phyloP scores from a whole-genome alignment of 2,113 vertebrate species.

The Daubentonia madagascariensis region DNA sequence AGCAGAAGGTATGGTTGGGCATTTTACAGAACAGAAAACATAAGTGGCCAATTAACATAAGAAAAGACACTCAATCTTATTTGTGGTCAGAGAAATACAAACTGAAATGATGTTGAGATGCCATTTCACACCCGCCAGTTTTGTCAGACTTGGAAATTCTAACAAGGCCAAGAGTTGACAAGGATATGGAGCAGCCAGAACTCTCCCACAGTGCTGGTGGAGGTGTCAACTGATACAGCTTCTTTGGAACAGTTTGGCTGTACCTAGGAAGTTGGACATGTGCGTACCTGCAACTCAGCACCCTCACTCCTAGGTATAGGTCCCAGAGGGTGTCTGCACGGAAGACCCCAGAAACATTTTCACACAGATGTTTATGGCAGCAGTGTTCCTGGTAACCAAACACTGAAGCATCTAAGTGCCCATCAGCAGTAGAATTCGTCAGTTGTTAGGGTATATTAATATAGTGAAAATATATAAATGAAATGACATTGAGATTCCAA shows the following conservation, averaged over 20 bases:
- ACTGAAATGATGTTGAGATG: background rate
- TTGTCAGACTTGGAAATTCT: background rate
- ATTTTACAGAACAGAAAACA: background rate
- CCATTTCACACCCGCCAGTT: background rate
- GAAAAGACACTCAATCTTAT: background rate
- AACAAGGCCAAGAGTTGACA: background rate
- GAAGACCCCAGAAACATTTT: background rate
- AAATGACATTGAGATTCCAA: background rate
- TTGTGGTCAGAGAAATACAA: background rate
- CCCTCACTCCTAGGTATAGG: fast-evolving
- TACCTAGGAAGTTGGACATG: fast-evolving
- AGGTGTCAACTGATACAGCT: fast-evolving
- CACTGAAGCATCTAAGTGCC: no score
- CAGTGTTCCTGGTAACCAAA: background rate
- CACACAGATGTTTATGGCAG: fast-evolving
- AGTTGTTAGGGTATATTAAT: fast-evolving
- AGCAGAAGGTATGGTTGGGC: background rate
- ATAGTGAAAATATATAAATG: fast-evolving
- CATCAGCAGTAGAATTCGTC: background rate
- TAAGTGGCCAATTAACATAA: background rate
- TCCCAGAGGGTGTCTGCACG: background rate
- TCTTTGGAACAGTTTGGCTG: background rate
- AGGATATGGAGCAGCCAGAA: background rate
- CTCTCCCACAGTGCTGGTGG: background rate
- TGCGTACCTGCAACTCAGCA: no score